Evolutionary conservation across 2,797 vertebrate genomes (phyloP), one percentile per base, ranked within the genome.

Genomic region (Syndactyla subalaris): DNA sequence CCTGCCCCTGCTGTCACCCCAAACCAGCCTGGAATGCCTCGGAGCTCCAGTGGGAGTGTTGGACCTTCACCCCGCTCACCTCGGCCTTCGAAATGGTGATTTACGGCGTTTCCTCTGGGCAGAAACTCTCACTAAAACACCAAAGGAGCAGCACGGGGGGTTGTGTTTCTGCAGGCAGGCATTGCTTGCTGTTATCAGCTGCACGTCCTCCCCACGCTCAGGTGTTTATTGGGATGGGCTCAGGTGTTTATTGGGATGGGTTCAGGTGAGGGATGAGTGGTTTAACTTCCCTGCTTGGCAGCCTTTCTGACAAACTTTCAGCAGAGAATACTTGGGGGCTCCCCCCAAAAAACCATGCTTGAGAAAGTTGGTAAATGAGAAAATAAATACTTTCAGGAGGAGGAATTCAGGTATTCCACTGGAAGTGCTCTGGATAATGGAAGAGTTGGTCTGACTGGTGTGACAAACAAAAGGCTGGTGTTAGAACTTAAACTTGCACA

Each of bases 111-210:
- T 84, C 10, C 52, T 70, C 70, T 61, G 17, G 8, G 57, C 38
- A 52, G 39, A 67, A 92, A 30, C n/a, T 52, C 51, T 58, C 27
- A 3, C 38, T 80, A 4, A 74, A 85, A 19, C 45, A 21, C 4
- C 0, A 0, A 7, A 51, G 29, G 67, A 26, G 2, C 41, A 54
- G 48, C 30, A 9, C 5, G 9, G 27, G 32, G 39, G 1, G 2
- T 22, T 70, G 26, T 73, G n/a, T 8, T 49, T 61, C 45, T 57
- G 52, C 32, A 52, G 66, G n/a, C 54, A 2, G 59, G 4, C 6
- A 0, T 14, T 55, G 29, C 32, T 70, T 29, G 43, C 54, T 84
- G 5, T 68, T 32, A 1, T 39, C 73, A 79, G 66, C 73, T 89
- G 79, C 58, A 38, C 15, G 1, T 39, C 80, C 62, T 84, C 23